A percentile compares a stretch with the other conserved stretches of the same genome.
phyloP scores from a whole-genome alignment of 2,888 invertebrate species.

The Calliopum simillimum region DNA sequence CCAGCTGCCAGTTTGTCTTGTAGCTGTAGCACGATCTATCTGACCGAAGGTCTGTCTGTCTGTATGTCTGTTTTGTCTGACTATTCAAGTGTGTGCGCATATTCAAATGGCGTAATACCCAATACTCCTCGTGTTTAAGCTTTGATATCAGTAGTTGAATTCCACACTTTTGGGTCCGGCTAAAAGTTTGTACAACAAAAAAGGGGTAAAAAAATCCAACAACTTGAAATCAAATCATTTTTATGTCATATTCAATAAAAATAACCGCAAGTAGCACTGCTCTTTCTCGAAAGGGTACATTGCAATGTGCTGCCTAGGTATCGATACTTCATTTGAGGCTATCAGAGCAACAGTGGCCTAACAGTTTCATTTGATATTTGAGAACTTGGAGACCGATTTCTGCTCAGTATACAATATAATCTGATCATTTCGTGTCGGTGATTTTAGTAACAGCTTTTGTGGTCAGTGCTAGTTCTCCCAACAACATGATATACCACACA shows the following conservation, averaged over 20 bases:
- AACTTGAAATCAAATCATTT: constrained; percentile 58
- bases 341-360: no score
- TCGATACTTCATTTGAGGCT: no score
- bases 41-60: neutral
- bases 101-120: constrained; percentile 14
- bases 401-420: no score
- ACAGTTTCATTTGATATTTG: no score
- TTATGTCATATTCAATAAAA: constrained; percentile 61
- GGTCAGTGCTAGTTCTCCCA: no score
- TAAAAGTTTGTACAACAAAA: no score
- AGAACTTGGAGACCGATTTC: no score
- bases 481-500: no score
- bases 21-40: neutral
- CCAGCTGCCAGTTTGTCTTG: neutral
- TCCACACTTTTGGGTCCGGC: neutral
- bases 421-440: no score
- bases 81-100: neutral
- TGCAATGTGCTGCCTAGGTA: no score
- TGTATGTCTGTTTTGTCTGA: neutral
- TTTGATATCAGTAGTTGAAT: neutral
- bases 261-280: constrained; percentile 45
- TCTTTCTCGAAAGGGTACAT: neutral
- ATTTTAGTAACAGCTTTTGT: no score
- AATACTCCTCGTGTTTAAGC: neutral
- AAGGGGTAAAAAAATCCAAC: constrained; percentile 27